Evolutionary conservation across 2,888 invertebrate species (phyloP).

Genomic region (Stenoptilia bipunctidactyla): DNA sequence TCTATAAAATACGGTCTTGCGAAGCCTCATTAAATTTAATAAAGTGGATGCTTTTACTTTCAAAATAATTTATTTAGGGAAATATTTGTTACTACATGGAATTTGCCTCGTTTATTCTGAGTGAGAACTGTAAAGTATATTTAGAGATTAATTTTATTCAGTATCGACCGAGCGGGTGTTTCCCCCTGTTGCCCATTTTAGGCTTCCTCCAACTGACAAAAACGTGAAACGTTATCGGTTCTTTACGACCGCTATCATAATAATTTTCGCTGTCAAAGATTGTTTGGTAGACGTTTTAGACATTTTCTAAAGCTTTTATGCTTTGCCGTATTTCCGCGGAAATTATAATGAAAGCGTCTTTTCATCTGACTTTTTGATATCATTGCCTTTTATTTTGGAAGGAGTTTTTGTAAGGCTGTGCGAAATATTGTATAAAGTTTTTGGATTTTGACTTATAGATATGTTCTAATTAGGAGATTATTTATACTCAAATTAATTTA

Average conservation of each 20-base stretch:
- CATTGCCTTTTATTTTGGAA: too few species aligned
- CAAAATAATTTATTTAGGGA: slow-evolving; percentile 21
- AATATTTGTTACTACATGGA: slow-evolving; percentile 21
- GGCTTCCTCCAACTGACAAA: slow-evolving; percentile 14
- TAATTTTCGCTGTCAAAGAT: slow-evolving; percentile 1
- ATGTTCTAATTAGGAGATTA: too few species aligned
- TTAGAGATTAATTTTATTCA: slow-evolving; percentile 34
- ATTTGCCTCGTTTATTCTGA: slow-evolving; percentile 8
- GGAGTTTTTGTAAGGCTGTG: too few species aligned
- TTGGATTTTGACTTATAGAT: too few species aligned
- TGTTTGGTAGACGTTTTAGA: not conserved
- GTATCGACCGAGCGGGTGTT: slow-evolving; percentile 25
- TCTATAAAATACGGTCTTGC: not conserved
- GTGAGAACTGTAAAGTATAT: slow-evolving; percentile 23
- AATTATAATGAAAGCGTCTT: too few species aligned
- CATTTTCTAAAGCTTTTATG: not conserved
- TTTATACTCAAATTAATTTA: too few species aligned
- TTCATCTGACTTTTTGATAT: too few species aligned
- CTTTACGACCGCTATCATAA: slow-evolving; percentile 1
- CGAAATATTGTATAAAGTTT: too few species aligned
- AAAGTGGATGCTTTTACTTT: slow-evolving; percentile 9
- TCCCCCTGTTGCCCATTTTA: slow-evolving; percentile 16
- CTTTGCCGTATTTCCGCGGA: not conserved
- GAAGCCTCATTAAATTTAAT: slow-evolving; percentile 2
- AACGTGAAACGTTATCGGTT: slow-evolving; percentile 3